Percentiles rank a stretch among this genome's conserved stretches.
Evolutionary conservation across 2,888 invertebrate species (phyloP).

Genomic region (Azorinus chamasolen): DNA sequence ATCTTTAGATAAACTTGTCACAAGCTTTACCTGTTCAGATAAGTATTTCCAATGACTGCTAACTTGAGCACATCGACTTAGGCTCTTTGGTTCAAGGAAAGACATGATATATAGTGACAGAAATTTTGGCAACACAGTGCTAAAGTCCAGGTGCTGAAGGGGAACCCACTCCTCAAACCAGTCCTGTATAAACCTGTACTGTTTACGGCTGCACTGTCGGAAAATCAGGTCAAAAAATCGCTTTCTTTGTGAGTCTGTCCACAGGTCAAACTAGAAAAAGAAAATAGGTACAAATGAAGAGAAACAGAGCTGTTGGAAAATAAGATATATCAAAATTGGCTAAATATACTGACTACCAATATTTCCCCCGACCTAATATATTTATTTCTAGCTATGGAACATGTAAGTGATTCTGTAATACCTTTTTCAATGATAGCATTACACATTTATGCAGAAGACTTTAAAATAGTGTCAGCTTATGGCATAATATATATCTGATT

Average conservation of each 20-base stretch:
- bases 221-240: constrained; percentile 83
- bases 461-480: too few species aligned
- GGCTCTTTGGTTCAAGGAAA: constrained; percentile 84
- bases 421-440: too few species aligned
- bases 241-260: constrained; percentile 85
- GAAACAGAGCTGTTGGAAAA: too few species aligned
- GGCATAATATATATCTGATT: too few species aligned
- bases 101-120: constrained; percentile 85
- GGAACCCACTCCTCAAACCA: constrained; percentile 83
- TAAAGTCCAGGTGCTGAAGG: constrained; percentile 82
- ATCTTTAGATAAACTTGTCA: too few species aligned
- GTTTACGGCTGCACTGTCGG: constrained; percentile 78
- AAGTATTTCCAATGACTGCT: constrained; percentile 86
- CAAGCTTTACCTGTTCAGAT: constrained; percentile 85
- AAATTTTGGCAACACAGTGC: constrained; percentile 83
- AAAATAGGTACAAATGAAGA: constrained; percentile 3
- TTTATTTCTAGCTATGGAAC: too few species aligned
- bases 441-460: too few species aligned
- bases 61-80: constrained; percentile 82
- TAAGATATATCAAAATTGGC: too few species aligned
- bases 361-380: neutral
- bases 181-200: constrained; percentile 83
- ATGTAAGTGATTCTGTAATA: too few species aligned
- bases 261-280: constrained; percentile 84
- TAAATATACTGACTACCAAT: neutral